Base-by-base conservation (phyloP, 2,113 vertebrate species). In the Speoplatyrhinus poulsoni region DNA sequence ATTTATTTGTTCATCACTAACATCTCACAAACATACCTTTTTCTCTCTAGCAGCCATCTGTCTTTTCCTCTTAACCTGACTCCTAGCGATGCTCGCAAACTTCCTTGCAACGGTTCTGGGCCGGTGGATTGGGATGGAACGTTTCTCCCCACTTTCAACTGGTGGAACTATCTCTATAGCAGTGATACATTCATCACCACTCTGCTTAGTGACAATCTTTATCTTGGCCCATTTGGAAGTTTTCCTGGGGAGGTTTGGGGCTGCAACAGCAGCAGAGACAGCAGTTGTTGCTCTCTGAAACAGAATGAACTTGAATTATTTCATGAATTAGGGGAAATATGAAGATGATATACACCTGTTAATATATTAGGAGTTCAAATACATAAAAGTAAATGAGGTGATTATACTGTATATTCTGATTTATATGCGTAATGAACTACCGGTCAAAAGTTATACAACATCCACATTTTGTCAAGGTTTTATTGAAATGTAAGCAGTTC, bases 41-140 rank as follows among this genome's bases (percentile, higher is more conserved):
- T 98, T 98, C 83, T 98, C 96, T 66, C 97, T 91, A 15, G 98
- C 98, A 0, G 96, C 98, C 96, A 99, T 98, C 86, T 99, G 97
- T 70, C 98, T 90, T 87, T 98, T 98, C 87, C 98, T 96, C 82
- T 96, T 95, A 57, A 99, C 95, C 81, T 99, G 98, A 86, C 96
- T 99, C 54, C 97, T 93, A 56, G 97, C 97, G 0, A 99, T 99
- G 90, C 96, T 99, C 49, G 98, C 98, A 67, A 99, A 99, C 86
- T 99, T 99, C 16, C 98, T 93, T 1, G 96, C 98, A 48, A 99
- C 96, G 0, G 94, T 98, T 67, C 91, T 91, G 0, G 95, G 94
- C 1, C 94, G 92, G 83, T 91, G 94, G 81, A 95, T 93, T 0
- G 93, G 90, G 68, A 95, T 89, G 0, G 94, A 93, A 3, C 93